Base-by-base conservation (phyloP, 1,140 invertebrate species). In the Leptonema lineaticorne region DNA sequence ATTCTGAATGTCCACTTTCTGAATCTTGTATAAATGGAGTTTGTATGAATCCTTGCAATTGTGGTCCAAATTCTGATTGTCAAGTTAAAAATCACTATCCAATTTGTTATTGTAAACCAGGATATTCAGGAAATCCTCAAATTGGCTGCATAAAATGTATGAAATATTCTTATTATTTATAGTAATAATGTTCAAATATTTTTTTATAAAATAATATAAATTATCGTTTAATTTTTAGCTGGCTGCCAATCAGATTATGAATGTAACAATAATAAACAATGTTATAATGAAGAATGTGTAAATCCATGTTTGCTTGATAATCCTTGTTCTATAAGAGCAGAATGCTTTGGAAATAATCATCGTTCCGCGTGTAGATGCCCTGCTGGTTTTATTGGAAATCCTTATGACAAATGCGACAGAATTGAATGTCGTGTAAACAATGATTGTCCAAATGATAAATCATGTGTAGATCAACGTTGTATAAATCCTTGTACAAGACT, bases 1-100 rank as follows among this genome's bases (percentile, higher is more conserved):
- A 91, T 75, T 85, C 86, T 1, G 92, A 95, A 56, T 96, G 93
- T 77, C 85, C 88, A 18, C 77, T 86, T 37, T 88, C 89, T 18
- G 89, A 94, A 78, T 87, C 92, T 2, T 95, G 93, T 75, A 85
- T 93, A 29, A 93, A 94, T 71, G 82, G 84, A 46, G 79, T 85
- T 7, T 95, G 93, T 76, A 85, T 90, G 4, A 90, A 87, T 75
- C 93, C 93, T 0, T 95, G 93, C 72, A 89, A 91, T 66, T 95
- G 94, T 75, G 93, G 93, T 41, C 80, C 85, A 0, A 89, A 94
- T 75, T 88, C 92, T 1, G 88, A 92, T 71, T 96, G 93, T 77
- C 82, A 81, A 63, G 90, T 94, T 0, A 79, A 85, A 50, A 87
- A 91, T 77, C 93, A 95, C 75, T 91, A 92, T 80, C 90, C 92